These are phyloP conservation scores for Dromas ardeola DNA, from an alignment of 2,113 vertebrate genomes.

Conservation along the genomic window DNA sequence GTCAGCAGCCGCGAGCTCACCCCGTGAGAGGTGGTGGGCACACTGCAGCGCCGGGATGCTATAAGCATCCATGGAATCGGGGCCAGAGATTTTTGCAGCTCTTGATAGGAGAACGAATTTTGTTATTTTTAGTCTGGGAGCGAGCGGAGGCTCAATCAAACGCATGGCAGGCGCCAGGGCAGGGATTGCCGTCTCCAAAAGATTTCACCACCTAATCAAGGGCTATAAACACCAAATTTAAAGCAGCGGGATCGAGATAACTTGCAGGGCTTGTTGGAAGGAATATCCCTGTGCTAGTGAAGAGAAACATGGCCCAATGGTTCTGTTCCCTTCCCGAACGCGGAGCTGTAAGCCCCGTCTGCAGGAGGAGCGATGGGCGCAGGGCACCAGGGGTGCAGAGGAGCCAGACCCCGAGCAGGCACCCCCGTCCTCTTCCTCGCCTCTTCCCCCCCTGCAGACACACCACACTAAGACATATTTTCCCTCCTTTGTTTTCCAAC, in stretches of 20 bases:
- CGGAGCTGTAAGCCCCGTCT: neutral
- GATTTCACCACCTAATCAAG: slow-evolving; percentile 31
- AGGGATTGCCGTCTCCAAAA: neutral
- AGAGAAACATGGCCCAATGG: neutral
- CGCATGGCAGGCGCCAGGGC: neutral
- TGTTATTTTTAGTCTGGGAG: slow-evolving; percentile 13
- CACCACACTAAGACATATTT: rapidly evolving
- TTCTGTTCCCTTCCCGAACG: neutral
- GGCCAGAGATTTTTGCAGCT: slow-evolving; percentile 6
- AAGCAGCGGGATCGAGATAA: neutral
- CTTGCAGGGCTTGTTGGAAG: neutral
- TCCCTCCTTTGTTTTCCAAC: neutral
- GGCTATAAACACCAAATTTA: neutral
- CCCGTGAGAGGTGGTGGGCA: neutral
- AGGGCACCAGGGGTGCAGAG: neutral
- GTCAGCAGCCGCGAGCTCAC: neutral
- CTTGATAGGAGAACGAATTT: neutral
- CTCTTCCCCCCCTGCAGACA: neutral
- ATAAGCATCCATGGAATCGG: neutral
- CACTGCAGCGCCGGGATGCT: rapidly evolving
- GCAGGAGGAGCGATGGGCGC: neutral
- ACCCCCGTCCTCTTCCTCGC: neutral
- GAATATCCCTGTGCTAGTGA: neutral
- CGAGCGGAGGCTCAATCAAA: neutral
- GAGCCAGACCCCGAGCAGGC: neutral